Percentiles rank a stretch among this genome's conserved stretches.
These are phyloP conservation scores for Lepisosteus osseus DNA, from an alignment of 2,113 vertebrate species.

Conservation along the genomic window DNA sequence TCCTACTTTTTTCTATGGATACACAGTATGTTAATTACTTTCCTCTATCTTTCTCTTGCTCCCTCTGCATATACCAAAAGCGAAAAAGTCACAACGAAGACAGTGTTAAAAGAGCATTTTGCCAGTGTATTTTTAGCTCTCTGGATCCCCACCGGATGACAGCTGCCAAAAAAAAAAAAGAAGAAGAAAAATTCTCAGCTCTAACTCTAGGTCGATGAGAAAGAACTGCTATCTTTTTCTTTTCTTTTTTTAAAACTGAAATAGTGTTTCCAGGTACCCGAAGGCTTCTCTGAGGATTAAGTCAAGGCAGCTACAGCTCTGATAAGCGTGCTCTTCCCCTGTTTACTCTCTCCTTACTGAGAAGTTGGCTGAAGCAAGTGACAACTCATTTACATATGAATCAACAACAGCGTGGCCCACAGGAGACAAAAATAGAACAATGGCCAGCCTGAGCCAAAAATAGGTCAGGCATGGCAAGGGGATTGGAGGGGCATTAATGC, in stretches of 20 bases:
- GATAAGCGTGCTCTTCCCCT: slow-evolving; percentile 31
- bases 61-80: neutral
- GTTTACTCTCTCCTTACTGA: slow-evolving; percentile 43
- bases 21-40: slow-evolving; percentile 7
- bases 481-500: slow-evolving; percentile 98
- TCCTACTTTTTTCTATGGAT: neutral
- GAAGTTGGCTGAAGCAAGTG: slow-evolving; percentile 69
- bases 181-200: slow-evolving; percentile 40
- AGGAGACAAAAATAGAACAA: slow-evolving; percentile 99
- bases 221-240: slow-evolving; percentile 25
- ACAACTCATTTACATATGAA: slow-evolving; percentile 97
- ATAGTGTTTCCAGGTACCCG: slow-evolving; percentile 25
- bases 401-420: slow-evolving; percentile 94
- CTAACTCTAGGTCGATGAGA: slow-evolving; percentile 13
- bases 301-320: slow-evolving; percentile 30
- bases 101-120: slow-evolving; percentile 26
- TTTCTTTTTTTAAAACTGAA: slow-evolving; percentile 23
- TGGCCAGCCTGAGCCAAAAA: slow-evolving; percentile 97
- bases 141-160: slow-evolving; percentile 40
- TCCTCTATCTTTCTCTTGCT: neutral
- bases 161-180: slow-evolving; percentile 62
- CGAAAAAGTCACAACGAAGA: slow-evolving; percentile 36
- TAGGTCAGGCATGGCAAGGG: slow-evolving; percentile 94
- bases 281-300: slow-evolving; percentile 33
- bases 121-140: slow-evolving; percentile 28